Conservation (phyloP, 2,797 vertebrate species). For the Rhinoraja longicauda region DNA sequence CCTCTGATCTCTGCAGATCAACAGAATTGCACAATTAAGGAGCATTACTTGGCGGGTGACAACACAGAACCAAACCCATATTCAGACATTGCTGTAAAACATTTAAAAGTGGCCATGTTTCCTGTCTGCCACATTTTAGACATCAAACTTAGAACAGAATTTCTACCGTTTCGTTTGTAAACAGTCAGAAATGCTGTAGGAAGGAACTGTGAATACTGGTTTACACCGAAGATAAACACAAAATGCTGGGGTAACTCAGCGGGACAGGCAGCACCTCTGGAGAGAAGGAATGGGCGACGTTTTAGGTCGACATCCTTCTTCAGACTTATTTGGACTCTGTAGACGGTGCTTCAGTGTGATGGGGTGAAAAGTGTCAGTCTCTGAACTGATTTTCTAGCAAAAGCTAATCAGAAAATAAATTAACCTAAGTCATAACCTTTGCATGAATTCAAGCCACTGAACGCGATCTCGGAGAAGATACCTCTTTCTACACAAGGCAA, state of each 20-base stretch:
- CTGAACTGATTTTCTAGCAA: background rate
- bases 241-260: no score
- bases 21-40: background rate
- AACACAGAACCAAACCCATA: background rate
- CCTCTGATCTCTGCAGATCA: background rate
- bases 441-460: no score
- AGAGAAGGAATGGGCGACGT: no score
- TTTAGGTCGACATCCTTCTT: no score
- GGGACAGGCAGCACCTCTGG: no score
- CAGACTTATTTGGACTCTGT: no score
- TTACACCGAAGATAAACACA: no score
- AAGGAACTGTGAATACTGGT: no score
- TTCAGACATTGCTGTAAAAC: background rate
- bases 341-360: background rate
- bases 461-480: no score
- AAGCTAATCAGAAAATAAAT: background rate
- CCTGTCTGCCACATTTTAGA: background rate
- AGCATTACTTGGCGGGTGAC: background rate
- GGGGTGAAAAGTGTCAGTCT: background rate
- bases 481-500: no score
- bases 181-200: background rate
- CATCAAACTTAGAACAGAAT: background rate
- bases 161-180: background rate
- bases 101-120: background rate
- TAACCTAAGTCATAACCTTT: no score